phyloP scores from a whole-genome alignment of 2,113 vertebrate genomes.

The Stegostoma tigrinum region DNA sequence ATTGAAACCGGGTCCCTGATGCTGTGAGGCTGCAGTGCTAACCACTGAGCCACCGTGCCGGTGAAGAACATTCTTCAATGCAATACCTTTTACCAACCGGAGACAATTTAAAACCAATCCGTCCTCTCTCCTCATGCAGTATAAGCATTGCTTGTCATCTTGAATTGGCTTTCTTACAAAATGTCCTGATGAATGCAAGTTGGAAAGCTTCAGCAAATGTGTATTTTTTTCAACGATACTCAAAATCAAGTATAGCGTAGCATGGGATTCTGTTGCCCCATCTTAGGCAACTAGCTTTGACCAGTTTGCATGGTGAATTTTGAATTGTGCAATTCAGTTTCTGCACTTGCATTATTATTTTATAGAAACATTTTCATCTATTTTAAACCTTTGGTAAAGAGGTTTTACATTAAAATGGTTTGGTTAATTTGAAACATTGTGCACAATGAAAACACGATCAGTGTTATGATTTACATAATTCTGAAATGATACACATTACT shows the following conservation, averaged over 20 bases:
- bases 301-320: not conserved
- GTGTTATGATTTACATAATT: not conserved
- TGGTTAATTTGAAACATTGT: not conserved
- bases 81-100: not conserved
- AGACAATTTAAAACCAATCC: not conserved
- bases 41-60: too few species aligned
- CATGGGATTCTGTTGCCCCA: not conserved
- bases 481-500: too few species aligned
- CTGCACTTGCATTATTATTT: not conserved
- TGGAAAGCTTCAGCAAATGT: not conserved
- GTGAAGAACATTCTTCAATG: too few species aligned
- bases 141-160: not conserved
- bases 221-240: not conserved
- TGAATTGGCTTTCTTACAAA: not conserved
- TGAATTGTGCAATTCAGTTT: not conserved
- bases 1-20: too few species aligned
- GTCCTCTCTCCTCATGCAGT: not conserved
- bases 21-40: too few species aligned
- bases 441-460: not conserved
- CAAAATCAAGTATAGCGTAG: not conserved
- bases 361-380: not conserved
- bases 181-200: not conserved
- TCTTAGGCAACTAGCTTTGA: not conserved
- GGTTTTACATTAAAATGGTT: not conserved
- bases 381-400: not conserved